Evolutionary conservation across 2,797 vertebrate genomes (phyloP).

Genomic region (Sebastes hubbsi): DNA sequence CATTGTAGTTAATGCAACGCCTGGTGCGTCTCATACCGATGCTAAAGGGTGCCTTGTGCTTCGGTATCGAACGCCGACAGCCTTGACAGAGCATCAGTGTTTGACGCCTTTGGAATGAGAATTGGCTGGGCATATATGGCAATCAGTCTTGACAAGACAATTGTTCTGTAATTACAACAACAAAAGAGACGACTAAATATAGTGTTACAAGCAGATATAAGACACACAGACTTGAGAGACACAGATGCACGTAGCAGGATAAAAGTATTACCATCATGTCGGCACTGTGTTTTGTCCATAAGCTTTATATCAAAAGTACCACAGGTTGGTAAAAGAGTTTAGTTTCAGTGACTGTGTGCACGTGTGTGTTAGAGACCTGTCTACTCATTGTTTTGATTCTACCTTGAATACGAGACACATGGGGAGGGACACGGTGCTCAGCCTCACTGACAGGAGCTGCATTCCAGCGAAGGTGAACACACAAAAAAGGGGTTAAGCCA

Average conservation of each 20-base stretch:
- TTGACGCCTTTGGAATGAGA: fast-evolving
- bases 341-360: not conserved
- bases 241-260: not conserved
- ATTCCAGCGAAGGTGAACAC: conserved; percentile 80
- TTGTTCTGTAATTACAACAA: not conserved
- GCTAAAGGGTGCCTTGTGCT: no score
- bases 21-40: no score
- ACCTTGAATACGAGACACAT: conserved; percentile 21
- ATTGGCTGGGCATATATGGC: not conserved
- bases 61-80: not conserved
- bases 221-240: not conserved
- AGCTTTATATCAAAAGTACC: not conserved
- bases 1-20: no score
- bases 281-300: not conserved
- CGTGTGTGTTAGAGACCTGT: conserved; percentile 14
- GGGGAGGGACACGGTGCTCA: conserved; percentile 25
- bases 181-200: not conserved
- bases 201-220: not conserved
- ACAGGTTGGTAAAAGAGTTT: not conserved
- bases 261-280: not conserved
- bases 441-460: conserved; percentile 64
- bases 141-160: not conserved
- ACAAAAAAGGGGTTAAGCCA: conserved; percentile 75
- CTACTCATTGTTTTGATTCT: conserved; percentile 45
- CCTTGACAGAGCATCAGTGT: not conserved